Evolutionary conservation across 1,140 invertebrate genomes (phyloP).

Genomic region (Lordiphosa mommai): DNA sequence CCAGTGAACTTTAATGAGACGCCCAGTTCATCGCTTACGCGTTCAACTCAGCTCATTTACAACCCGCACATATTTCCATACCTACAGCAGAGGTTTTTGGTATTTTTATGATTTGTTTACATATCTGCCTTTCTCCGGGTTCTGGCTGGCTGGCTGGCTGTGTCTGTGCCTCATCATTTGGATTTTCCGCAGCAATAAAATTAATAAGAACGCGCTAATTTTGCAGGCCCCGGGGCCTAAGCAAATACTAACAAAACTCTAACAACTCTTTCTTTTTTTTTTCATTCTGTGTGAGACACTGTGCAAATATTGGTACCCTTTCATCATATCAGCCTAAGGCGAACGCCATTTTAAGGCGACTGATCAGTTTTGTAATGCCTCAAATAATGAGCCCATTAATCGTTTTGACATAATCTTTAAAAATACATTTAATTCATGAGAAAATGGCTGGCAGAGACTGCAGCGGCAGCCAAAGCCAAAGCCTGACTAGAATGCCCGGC

Average conservation of each 20-base stretch:
- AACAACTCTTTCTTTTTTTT: slow-evolving; percentile 38
- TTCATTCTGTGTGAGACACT: slow-evolving; percentile 42
- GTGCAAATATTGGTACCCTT: slow-evolving; percentile 57
- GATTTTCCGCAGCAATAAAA: slow-evolving; percentile 75
- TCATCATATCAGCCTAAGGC: slow-evolving; percentile 2
- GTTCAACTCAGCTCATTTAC: slow-evolving; percentile 14
- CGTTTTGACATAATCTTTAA: slow-evolving; percentile 33
- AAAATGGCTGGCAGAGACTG: slow-evolving; percentile 17
- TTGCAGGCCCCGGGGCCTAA: slow-evolving; percentile 59
- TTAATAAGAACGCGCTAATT: slow-evolving; percentile 79
- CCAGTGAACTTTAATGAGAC: slow-evolving; percentile 4
- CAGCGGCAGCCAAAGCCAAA: background rate
- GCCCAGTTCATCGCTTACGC: too few relatives aligned
- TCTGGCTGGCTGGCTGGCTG: slow-evolving; percentile 16
- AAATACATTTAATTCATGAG: slow-evolving; percentile 48
- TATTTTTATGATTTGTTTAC: slow-evolving; percentile 75
- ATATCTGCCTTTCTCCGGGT: slow-evolving; percentile 39
- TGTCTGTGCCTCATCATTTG: slow-evolving; percentile 57
- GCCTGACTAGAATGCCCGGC: slow-evolving; percentile 3
- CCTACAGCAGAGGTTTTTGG: slow-evolving; percentile 44
- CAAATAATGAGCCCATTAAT: slow-evolving; percentile 19
- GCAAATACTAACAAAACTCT: slow-evolving; percentile 39
- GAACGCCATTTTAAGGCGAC: slow-evolving; percentile 46
- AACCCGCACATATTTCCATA: slow-evolving; percentile 25
- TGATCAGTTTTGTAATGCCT: background rate